These are phyloP conservation scores for Andrena cerasifolii DNA, from an alignment of 1,140 invertebrate genomes.

Conservation along the genomic window DNA sequence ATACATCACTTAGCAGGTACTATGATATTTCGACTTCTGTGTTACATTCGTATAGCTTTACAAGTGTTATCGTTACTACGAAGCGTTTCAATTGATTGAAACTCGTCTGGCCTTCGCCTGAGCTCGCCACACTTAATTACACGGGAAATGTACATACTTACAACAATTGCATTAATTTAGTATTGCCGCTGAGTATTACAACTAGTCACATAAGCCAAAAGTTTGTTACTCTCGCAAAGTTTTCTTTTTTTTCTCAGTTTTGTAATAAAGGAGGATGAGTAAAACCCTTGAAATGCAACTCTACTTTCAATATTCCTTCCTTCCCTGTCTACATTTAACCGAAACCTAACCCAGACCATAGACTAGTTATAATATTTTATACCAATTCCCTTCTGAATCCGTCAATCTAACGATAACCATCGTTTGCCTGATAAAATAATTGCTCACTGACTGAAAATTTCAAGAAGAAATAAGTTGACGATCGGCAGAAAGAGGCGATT, in stretches of 20 bases:
- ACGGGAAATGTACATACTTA: constrained; percentile 63
- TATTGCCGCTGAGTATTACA: constrained; percentile 80
- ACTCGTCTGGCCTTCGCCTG: constrained; percentile 1
- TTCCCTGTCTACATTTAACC: neutral
- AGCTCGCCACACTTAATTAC: constrained; percentile 30
- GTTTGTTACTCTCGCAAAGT: constrained; percentile 78
- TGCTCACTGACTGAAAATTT: too few relatives aligned
- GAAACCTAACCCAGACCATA: too few relatives aligned
- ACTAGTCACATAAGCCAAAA: constrained; percentile 80
- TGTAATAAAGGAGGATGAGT: constrained; percentile 75
- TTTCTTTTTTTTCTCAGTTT: constrained; percentile 77
- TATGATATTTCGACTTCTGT: neutral
- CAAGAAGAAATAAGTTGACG: too few relatives aligned
- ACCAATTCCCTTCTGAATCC: too few relatives aligned
- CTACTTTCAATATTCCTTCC: neutral
- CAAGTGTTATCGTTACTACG: neutral
- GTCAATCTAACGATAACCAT: too few relatives aligned
- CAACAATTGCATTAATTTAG: constrained; percentile 75
- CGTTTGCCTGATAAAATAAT: too few relatives aligned
- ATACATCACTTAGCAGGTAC: neutral
- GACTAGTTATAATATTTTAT: too few relatives aligned
- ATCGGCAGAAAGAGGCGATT: too few relatives aligned
- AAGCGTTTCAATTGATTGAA: constrained; percentile 8
- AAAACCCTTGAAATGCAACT: constrained; percentile 34
- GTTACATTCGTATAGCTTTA: too few relatives aligned